These are phyloP conservation scores for Tiaroga cobitis DNA, from an alignment of 2,797 vertebrate genomes.

Conservation along the genomic window DNA sequence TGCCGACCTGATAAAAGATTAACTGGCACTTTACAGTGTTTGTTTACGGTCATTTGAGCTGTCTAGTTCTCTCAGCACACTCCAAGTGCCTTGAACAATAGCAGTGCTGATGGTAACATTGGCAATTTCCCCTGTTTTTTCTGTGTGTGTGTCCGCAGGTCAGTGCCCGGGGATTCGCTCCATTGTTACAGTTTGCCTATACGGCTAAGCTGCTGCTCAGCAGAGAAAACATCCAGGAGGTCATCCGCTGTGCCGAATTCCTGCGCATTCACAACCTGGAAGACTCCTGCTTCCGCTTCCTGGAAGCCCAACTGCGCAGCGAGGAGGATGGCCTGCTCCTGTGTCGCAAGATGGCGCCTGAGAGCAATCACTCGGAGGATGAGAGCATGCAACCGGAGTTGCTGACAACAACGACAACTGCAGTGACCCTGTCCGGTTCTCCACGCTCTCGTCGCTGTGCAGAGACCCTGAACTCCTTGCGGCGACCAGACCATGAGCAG, in stretches of 20 bases:
- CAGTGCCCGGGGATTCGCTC: slow-evolving; percentile 97
- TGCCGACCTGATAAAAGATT: slow-evolving; percentile 75
- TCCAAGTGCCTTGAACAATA: slow-evolving; percentile 77
- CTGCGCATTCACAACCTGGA: slow-evolving; percentile 99
- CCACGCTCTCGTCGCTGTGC: slow-evolving; percentile 80
- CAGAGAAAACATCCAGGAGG: slow-evolving; percentile 99
- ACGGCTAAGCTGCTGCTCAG: slow-evolving; percentile 99
- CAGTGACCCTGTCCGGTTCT: slow-evolving; percentile 76
- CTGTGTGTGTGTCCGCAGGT: slow-evolving; percentile 81
- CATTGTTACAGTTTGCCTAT: slow-evolving; percentile 99
- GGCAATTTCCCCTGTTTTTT: slow-evolving; percentile 84
- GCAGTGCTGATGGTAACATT: slow-evolving; percentile 82
- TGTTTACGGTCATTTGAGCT: slow-evolving; percentile 76
- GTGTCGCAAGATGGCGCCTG: slow-evolving; percentile 85
- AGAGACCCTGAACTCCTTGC: slow-evolving; percentile 77
- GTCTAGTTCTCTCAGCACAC: slow-evolving; percentile 78
- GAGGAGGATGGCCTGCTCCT: slow-evolving; percentile 89
- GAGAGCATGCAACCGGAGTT: slow-evolving; percentile 90
- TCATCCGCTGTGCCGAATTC: slow-evolving; percentile 97
- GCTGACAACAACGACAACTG: slow-evolving; percentile 80
- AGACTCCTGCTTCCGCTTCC: slow-evolving; percentile 99
- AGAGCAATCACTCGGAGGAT: slow-evolving; percentile 85
- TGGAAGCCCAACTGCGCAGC: slow-evolving; percentile 94
- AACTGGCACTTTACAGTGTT: slow-evolving; percentile 76
- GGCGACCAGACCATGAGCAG: slow-evolving; percentile 78